Conservation (phyloP, 2,888 invertebrate species). For the Apodemia zela region DNA sequence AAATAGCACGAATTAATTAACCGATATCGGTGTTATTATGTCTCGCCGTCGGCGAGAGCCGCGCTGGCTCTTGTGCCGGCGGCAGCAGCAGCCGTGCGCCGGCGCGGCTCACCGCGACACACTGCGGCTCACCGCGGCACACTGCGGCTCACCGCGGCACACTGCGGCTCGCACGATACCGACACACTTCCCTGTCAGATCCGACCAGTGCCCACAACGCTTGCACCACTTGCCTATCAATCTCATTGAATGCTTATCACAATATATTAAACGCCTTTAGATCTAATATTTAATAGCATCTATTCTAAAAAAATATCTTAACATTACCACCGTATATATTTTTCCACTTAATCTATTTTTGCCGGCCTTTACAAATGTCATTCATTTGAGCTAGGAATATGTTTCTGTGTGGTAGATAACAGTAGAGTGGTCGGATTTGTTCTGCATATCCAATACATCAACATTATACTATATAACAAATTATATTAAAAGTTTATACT, state of each 20-base stretch:
- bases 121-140: no score
- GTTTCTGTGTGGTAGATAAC: not conserved
- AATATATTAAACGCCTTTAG: not conserved
- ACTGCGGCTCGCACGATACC: not conserved
- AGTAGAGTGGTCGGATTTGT: no score
- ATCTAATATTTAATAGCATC: constrained; percentile 5
- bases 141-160: no score
- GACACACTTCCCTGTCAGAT: not conserved
- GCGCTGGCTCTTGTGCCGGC: not conserved
- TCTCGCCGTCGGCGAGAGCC: not conserved
- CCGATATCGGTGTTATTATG: not conserved
- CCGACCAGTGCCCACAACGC: not conserved
- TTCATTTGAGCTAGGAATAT: not conserved
- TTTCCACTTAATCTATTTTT: not conserved
- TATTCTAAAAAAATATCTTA: not conserved
- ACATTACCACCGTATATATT: not conserved
- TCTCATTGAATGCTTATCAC: not conserved
- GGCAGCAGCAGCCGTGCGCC: no score
- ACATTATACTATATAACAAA: no score
- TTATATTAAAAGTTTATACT: no score
- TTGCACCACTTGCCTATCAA: not conserved
- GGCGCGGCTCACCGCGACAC: no score
- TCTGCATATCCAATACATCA: no score
- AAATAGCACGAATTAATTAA: constrained; percentile 11
- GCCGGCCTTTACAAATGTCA: not conserved